These are phyloP conservation scores for Ctenosaura bakeri DNA, from an alignment of 2,797 vertebrate species.

Conservation along the genomic window DNA sequence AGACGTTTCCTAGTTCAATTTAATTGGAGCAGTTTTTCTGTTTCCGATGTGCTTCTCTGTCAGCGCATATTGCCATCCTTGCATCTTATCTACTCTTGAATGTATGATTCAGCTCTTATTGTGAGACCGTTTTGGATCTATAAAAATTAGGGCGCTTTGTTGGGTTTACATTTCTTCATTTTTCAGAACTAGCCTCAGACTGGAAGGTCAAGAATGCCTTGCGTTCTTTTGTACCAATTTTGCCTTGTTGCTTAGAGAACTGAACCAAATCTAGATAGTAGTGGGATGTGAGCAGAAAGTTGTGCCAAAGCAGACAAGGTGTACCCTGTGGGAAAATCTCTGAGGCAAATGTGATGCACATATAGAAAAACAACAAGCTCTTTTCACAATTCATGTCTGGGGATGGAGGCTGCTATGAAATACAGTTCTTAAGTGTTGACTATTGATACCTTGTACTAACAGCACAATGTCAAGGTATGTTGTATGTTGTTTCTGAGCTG, in stretches of 20 bases:
- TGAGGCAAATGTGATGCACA: neutral
- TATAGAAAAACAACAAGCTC: slow-evolving; percentile 7
- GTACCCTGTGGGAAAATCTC: neutral
- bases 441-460: slow-evolving; percentile 3
- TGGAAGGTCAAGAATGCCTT: neutral
- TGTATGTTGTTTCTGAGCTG: neutral
- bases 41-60: neutral
- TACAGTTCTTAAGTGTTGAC: slow-evolving; percentile 21
- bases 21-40: neutral
- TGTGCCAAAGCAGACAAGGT: neutral
- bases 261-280: neutral
- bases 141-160: neutral
- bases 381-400: slow-evolving; percentile 16
- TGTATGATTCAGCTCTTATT: neutral
- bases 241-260: neutral
- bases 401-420: slow-evolving; percentile 4
- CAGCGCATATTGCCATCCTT: neutral
- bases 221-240: neutral
- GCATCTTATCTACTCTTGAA: neutral
- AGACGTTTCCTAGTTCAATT: neutral
- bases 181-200: neutral
- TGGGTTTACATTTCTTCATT: neutral
- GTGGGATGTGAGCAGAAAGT: neutral
- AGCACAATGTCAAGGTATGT: neutral
- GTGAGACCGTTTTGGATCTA: neutral